These are phyloP conservation scores for Australoheros facetus DNA, from an alignment of 2,797 vertebrate genomes.

Conservation along the genomic window DNA sequence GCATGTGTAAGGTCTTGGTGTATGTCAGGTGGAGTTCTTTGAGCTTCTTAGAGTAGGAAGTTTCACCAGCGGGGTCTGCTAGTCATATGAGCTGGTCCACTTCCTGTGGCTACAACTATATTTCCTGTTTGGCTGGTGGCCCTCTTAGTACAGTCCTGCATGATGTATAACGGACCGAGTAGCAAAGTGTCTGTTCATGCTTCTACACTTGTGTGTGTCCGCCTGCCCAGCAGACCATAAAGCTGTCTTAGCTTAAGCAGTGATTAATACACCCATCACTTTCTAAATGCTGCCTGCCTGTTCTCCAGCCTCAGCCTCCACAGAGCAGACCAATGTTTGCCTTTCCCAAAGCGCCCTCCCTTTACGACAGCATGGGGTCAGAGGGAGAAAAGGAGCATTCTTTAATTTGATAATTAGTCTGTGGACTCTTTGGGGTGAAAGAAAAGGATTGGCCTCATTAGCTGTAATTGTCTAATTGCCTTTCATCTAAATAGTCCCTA, in stretches of 20 bases:
- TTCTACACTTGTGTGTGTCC: conserved; percentile 37
- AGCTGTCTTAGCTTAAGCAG: conserved; percentile 81
- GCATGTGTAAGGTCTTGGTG: background rate
- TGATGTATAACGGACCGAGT: conserved; percentile 49
- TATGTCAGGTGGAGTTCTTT: conserved; percentile 75
- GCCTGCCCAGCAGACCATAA: conserved; percentile 70
- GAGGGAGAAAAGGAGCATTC: conserved; percentile 79
- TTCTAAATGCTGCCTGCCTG: conserved; percentile 82
- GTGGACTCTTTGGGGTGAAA: conserved; percentile 77
- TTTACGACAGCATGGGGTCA: conserved; percentile 70
- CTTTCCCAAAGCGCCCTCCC: conserved; percentile 73
- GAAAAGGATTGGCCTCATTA: conserved; percentile 87
- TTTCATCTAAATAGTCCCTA: conserved; percentile 82
- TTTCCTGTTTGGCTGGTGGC: conserved; percentile 67
- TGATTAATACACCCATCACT: conserved; percentile 88
- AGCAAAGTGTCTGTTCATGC: conserved; percentile 49
- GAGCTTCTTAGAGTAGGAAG: conserved; percentile 61
- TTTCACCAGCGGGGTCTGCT: conserved; percentile 59
- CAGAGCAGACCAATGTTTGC: conserved; percentile 81
- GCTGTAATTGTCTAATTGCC: conserved; percentile 85
- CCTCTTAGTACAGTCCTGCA: conserved; percentile 26
- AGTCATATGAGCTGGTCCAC: conserved; percentile 53
- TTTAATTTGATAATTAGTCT: conserved; percentile 88
- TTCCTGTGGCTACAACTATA: conserved; percentile 66
- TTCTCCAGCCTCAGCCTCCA: conserved; percentile 67